A percentile compares a stretch with the other conserved stretches of the same genome.
These are phyloP conservation scores for Spilosoma lubricipeda DNA, from an alignment of 2,888 invertebrate species.

Conservation along the genomic window DNA sequence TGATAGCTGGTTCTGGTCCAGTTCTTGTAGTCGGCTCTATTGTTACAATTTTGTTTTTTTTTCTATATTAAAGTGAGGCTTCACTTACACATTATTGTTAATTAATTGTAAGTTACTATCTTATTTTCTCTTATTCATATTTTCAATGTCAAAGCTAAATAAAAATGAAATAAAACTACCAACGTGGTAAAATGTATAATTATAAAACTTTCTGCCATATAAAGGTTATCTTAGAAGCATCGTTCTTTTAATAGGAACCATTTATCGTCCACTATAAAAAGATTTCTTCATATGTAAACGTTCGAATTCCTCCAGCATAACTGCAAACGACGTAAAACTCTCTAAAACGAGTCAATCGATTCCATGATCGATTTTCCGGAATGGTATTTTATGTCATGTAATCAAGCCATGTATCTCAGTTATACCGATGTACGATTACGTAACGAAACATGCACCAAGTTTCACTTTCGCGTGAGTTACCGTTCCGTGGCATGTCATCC, in stretches of 20 bases:
- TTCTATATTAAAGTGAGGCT: not conserved
- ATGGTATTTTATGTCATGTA: slow-evolving; percentile 64
- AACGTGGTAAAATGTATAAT: not conserved
- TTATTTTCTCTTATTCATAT: too few species aligned
- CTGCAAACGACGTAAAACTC: slow-evolving; percentile 55
- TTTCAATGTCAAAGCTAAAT: too few species aligned
- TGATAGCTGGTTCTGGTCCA: too few species aligned
- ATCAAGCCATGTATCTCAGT: slow-evolving; percentile 61
- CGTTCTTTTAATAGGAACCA: not conserved
- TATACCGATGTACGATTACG: slow-evolving; percentile 62
- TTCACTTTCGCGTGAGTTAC: slow-evolving; percentile 83
- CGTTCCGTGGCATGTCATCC: slow-evolving; percentile 63
- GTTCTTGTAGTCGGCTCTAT: too few species aligned
- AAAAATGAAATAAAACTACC: too few species aligned
- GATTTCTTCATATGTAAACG: slow-evolving; percentile 52
- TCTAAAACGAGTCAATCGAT: slow-evolving; percentile 39
- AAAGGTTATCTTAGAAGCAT: not conserved
- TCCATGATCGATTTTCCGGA: slow-evolving; percentile 58
- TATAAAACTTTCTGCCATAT: not conserved
- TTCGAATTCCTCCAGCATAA: slow-evolving; percentile 48
- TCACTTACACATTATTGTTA: not conserved
- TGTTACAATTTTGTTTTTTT: too few species aligned
- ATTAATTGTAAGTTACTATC: not conserved
- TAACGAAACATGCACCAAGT: slow-evolving; percentile 69
- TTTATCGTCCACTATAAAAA: slow-evolving; percentile 37